These are phyloP conservation scores for Myathropa florea DNA, from an alignment of 2,888 invertebrate genomes.

Conservation along the genomic window DNA sequence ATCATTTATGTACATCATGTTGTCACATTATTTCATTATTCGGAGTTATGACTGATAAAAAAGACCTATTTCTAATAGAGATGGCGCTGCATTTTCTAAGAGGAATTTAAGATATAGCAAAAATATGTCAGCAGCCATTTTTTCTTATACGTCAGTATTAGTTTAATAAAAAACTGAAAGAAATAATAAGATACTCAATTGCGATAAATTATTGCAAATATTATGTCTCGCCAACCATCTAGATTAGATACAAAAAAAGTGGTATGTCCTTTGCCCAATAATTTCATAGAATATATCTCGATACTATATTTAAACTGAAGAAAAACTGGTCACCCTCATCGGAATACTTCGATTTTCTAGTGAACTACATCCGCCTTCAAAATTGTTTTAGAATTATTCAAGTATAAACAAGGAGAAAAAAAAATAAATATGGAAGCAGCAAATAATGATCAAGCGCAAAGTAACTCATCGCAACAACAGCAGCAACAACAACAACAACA, in stretches of 20 bases:
- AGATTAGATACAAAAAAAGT: slow-evolving; percentile 80
- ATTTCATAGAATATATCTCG: slow-evolving; percentile 28
- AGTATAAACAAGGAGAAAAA: neutral
- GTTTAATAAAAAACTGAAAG: neutral
- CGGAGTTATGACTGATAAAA: too few species aligned
- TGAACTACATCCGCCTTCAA: slow-evolving; percentile 73
- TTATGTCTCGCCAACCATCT: slow-evolving; percentile 80
- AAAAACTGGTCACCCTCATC: slow-evolving; percentile 78
- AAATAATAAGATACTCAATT: neutral
- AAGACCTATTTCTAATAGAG: neutral
- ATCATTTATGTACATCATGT: too few species aligned
- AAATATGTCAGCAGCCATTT: slow-evolving; percentile 9
- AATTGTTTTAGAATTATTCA: neutral
- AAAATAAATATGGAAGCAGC: slow-evolving; percentile 60
- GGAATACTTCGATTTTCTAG: slow-evolving; percentile 81
- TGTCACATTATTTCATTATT: too few species aligned
- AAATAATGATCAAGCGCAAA: slow-evolving; percentile 72
- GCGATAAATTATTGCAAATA: neutral
- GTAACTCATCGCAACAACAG: slow-evolving; percentile 64
- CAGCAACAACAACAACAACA: slow-evolving; percentile 49
- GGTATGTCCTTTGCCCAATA: slow-evolving; percentile 76
- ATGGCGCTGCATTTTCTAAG: neutral
- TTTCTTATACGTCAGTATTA: slow-evolving; percentile 15
- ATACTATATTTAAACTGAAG: slow-evolving; percentile 71
- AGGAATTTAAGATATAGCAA: neutral